phyloP scores from a whole-genome alignment of 2,888 invertebrate species.

The Drosophila anomalata region DNA sequence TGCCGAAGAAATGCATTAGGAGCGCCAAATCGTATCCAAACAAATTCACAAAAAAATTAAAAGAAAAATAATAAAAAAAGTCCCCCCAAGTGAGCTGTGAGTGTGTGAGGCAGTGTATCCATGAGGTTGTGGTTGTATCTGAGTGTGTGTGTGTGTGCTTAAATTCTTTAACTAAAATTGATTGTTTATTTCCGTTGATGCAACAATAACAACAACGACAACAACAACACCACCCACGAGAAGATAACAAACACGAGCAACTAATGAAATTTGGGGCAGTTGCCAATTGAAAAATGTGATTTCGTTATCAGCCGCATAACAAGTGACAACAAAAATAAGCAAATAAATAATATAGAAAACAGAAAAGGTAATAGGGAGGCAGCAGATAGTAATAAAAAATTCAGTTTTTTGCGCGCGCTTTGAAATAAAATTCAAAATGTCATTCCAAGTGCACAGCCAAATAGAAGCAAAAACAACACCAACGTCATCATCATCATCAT shows the following conservation, averaged over 20 bases:
- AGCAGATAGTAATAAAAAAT: slow-evolving; percentile 23
- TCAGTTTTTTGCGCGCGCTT: slow-evolving; percentile 39
- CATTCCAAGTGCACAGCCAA: slow-evolving; percentile 42
- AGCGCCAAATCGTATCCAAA: slow-evolving; percentile 7
- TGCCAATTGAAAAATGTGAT: slow-evolving; percentile 73
- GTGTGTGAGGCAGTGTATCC: slow-evolving; percentile 20
- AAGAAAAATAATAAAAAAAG: background rate
- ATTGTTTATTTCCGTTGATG: slow-evolving; percentile 76
- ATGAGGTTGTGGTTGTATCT: slow-evolving; percentile 13
- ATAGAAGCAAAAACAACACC: slow-evolving; percentile 35
- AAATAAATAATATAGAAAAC: slow-evolving; percentile 15
- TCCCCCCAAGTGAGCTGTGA: background rate
- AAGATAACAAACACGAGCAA: slow-evolving; percentile 66
- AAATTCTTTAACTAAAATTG: slow-evolving; percentile 79
- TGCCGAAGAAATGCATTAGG: slow-evolving; percentile 4
- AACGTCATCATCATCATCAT: slow-evolving; percentile 17
- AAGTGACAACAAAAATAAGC: slow-evolving; percentile 14
- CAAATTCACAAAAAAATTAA: background rate
- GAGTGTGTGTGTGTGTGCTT: slow-evolving; percentile 58
- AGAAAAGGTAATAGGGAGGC: slow-evolving; percentile 3
- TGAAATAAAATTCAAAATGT: slow-evolving; percentile 44
- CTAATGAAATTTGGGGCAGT: slow-evolving; percentile 74
- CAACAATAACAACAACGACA: slow-evolving; percentile 50
- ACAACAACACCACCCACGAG: background rate
- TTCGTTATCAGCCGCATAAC: slow-evolving; percentile 35